A percentile compares a stretch with the other conserved stretches of the same genome.
phyloP scores from a whole-genome alignment of 1,140 invertebrate species.

The Episyrphus balteatus region DNA sequence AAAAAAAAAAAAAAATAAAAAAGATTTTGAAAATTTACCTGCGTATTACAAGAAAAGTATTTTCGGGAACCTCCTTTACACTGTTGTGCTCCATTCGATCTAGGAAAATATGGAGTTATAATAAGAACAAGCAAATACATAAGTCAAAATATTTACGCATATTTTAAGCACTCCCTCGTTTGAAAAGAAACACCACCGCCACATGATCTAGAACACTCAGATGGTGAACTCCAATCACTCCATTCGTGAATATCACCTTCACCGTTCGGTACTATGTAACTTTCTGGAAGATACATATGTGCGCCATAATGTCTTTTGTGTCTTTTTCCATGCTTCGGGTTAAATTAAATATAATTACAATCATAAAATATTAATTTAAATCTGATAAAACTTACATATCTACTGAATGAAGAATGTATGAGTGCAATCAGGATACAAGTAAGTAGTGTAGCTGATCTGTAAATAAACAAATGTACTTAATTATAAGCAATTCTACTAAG shows the following conservation, averaged over 20 bases:
- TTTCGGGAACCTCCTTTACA: slow-evolving; percentile 67
- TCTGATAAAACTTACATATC: too few species aligned
- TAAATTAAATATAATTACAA: too few species aligned
- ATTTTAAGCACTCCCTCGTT: slow-evolving; percentile 53
- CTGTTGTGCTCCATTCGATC: slow-evolving; percentile 42
- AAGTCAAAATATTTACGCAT: slow-evolving; percentile 40
- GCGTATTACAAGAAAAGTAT: slow-evolving; percentile 84
- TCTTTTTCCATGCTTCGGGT: slow-evolving; percentile 42
- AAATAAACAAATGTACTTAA: too few species aligned
- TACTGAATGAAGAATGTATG: too few species aligned
- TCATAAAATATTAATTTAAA: too few species aligned
- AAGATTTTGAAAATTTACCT: slow-evolving; percentile 46
- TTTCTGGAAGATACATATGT: slow-evolving; percentile 52
- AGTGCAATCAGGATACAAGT: too few species aligned
- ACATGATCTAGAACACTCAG: slow-evolving; percentile 73
- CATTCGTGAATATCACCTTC: slow-evolving; percentile 47
- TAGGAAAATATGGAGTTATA: slow-evolving; percentile 16
- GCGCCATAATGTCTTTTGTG: slow-evolving; percentile 63
- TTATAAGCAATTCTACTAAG: too few species aligned
- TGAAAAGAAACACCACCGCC: slow-evolving; percentile 78
- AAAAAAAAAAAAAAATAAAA: slow-evolving; percentile 2
- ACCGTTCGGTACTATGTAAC: slow-evolving; percentile 52
- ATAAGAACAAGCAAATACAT: neutral
- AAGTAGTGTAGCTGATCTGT: too few species aligned
- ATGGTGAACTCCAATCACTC: slow-evolving; percentile 64